Evolutionary conservation across 2,113 vertebrate genomes (phyloP).

Genomic region (Zosterops lateralis): DNA sequence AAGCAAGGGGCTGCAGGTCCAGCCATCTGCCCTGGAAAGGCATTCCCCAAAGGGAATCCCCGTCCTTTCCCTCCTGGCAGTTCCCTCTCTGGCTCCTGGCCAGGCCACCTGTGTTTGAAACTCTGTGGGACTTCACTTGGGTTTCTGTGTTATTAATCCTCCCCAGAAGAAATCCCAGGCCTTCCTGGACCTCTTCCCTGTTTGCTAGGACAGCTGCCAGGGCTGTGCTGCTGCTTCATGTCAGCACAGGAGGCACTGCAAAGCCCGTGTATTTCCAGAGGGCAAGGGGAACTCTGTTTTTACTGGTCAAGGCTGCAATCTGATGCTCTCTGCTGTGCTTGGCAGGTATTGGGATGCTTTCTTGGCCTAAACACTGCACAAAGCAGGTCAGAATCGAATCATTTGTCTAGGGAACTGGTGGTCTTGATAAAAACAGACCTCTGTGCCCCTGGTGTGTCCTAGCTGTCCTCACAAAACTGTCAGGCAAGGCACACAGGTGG

Average conservation of each 20-base stretch:
- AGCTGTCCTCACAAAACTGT: not conserved
- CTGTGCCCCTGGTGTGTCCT: not conserved
- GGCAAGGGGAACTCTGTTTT: not conserved
- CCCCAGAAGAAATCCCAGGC: conserved; percentile 44
- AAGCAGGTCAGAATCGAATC: not conserved
- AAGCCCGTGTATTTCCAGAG: not conserved
- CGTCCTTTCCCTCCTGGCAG: not conserved
- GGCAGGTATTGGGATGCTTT: not conserved
- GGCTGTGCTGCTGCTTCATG: not conserved
- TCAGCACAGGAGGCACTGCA: conserved; percentile 20
- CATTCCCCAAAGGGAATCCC: conserved; percentile 16
- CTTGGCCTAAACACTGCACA: not conserved
- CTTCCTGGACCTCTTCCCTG: conserved; percentile 55
- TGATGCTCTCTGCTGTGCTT: not conserved
- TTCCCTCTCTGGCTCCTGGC: conserved; percentile 13
- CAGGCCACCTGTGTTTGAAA: conserved; percentile 47
- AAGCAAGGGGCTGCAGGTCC: not conserved
- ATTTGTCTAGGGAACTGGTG: not conserved
- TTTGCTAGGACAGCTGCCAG: conserved; percentile 48
- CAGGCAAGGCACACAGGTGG: not conserved
- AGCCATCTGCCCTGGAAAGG: not conserved
- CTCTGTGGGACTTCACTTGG: not conserved
- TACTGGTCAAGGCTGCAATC: not conserved
- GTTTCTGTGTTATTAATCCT: conserved; percentile 57
- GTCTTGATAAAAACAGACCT: not conserved